Conservation (phyloP, 2,888 invertebrate genomes). For the Microplitis manilae region DNA sequence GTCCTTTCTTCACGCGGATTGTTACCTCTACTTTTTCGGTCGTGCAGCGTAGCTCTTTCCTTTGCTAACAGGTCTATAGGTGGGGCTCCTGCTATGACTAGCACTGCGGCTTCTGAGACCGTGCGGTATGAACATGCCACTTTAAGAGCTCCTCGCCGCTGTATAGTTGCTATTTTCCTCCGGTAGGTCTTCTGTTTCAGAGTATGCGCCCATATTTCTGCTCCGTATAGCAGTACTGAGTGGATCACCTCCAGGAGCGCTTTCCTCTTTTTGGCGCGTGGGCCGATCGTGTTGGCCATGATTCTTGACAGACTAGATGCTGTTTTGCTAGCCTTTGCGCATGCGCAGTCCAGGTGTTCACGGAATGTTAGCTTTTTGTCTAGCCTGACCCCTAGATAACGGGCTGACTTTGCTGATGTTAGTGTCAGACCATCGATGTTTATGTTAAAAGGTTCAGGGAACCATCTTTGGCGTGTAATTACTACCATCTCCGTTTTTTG, state of each 20-base stretch:
- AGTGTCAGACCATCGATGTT: neutral
- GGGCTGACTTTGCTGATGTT: neutral
- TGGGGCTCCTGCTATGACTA: slow-evolving; percentile 47
- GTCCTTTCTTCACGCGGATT: neutral
- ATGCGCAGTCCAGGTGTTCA: slow-evolving; percentile 41
- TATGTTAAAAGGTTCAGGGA: neutral
- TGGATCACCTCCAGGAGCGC: slow-evolving; percentile 39
- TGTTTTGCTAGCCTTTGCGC: slow-evolving; percentile 43
- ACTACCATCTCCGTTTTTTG: slow-evolving; percentile 40
- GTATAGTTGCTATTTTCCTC: slow-evolving; percentile 45
- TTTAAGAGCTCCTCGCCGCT: slow-evolving; percentile 47
- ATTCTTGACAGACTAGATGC: slow-evolving; percentile 43
- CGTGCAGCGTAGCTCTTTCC: slow-evolving; percentile 27
- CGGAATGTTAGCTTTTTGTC: slow-evolving; percentile 46
- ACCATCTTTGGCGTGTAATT: neutral
- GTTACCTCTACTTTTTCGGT: neutral
- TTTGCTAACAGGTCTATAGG: slow-evolving; percentile 47
- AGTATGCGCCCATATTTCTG: slow-evolving; percentile 45
- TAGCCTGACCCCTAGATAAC: slow-evolving; percentile 51
- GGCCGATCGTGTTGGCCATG: slow-evolving; percentile 51
- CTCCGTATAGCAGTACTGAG: slow-evolving; percentile 51
- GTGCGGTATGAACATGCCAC: slow-evolving; percentile 30
- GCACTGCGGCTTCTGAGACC: slow-evolving; percentile 44
- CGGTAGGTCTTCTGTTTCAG: slow-evolving; percentile 42
- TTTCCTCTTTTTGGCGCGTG: slow-evolving; percentile 36